Evolutionary conservation across 2,888 invertebrate species (phyloP).

Genomic region (Melanotus villosus): DNA sequence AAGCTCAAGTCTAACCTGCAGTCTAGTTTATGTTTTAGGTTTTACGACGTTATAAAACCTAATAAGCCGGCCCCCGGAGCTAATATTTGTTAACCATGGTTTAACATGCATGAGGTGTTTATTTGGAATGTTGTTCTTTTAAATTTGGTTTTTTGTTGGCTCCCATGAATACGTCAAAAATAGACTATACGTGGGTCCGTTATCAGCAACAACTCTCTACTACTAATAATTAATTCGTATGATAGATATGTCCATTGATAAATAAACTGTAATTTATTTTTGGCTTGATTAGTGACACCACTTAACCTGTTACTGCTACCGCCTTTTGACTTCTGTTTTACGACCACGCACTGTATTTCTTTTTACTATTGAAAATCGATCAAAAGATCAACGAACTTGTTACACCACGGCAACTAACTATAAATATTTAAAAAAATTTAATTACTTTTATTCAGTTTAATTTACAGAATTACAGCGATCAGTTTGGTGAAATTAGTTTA

Average conservation of each 20-base stretch:
- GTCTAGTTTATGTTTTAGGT: constrained; percentile 31
- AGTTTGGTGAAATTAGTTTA: too few species aligned
- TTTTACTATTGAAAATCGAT: constrained; percentile 22
- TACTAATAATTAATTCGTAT: constrained; percentile 36
- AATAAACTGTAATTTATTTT: constrained; percentile 38
- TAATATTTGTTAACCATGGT: constrained; percentile 36
- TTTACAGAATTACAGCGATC: too few species aligned
- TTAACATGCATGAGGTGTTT: constrained; percentile 40
- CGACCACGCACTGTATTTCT: constrained; percentile 22
- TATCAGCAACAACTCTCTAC: constrained; percentile 28
- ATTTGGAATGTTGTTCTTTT: constrained; percentile 35
- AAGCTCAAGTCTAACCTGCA: constrained; percentile 14
- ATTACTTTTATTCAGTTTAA: too few species aligned
- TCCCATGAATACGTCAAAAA: background rate
- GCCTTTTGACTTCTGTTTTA: constrained; percentile 37
- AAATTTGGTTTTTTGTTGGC: constrained; percentile 7
- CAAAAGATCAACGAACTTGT: constrained; percentile 17
- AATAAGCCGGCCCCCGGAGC: constrained; percentile 38
- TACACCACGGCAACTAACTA: background rate
- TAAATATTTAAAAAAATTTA: constrained; percentile 23
- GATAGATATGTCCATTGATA: constrained; percentile 38
- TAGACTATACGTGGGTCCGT: constrained; percentile 14
- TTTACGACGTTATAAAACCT: constrained; percentile 37
- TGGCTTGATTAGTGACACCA: constrained; percentile 32
- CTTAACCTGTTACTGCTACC: constrained; percentile 33